Base-by-base conservation (phyloP, 2,888 invertebrate species). In the Ditula angustiorana region DNA sequence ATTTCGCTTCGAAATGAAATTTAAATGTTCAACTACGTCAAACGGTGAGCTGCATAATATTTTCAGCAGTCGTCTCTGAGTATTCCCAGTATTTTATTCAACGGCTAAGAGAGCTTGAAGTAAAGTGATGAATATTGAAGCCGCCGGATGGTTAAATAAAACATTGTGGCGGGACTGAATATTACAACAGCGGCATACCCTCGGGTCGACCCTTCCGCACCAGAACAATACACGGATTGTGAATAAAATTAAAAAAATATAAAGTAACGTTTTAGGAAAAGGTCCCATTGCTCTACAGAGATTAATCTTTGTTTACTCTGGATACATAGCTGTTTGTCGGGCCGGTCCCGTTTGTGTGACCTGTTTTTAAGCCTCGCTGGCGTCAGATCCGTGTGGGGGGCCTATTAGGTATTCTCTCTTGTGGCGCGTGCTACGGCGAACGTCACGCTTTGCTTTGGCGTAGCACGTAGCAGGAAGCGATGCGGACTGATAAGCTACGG, bases 201-300 rank as follows among this genome's bases (percentile, higher is more conserved):
- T 67, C 66, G 67, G 69, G 64, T 71, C 81, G 76, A 81, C 82
- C 85, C 79, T 76, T 74, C 75, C 69, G 69, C 69, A 65, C 66
- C 76, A 70, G 78, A 83, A 88, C 85, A 87, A 87, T 83, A 82
- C 75, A 73, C 74, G 75, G 76, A 78, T 77, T 74, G 75, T 80
- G 80, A 85, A 87, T 85, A 80, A 82, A 85, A 86, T 86, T 85
- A 81, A 84, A 83, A 86, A 83, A 77, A 83, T 77, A 79, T 67
- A 78, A 80, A 78, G 76, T 75, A 72, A 69, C 72, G 71, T 75
- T 80, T 76, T 79, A 74, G 72, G 71, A 71, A 76, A 80, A 72
- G 70, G 73, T 73, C 72, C 61, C 69, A 66, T 70, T 71, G 71
- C 68, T 73, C 70, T 71, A 74, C 74, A 73, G 70, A 67, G 70